Conservation (phyloP, 2,888 invertebrate genomes). For the Stenurella melanura region DNA sequence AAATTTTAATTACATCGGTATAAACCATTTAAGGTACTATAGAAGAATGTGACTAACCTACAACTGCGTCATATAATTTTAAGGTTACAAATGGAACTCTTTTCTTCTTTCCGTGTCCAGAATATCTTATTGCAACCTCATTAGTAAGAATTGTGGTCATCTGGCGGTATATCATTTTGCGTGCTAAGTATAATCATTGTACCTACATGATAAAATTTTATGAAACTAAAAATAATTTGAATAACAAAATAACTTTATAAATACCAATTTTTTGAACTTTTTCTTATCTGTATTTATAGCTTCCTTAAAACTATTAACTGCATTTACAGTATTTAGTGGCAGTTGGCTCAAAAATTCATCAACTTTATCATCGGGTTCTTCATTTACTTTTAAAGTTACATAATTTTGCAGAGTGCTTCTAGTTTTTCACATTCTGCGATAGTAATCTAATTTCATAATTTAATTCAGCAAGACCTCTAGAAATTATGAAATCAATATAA, state of each 20-base stretch:
- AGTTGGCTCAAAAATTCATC: not conserved
- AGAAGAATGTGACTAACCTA: not conserved
- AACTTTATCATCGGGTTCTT: not conserved
- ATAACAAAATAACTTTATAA: not conserved
- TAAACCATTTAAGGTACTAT: not conserved
- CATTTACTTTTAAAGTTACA: constrained; percentile 5
- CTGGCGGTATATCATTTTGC: not conserved
- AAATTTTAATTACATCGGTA: too few relatives aligned
- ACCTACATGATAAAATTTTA: not conserved
- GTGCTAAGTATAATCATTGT: constrained; percentile 6
- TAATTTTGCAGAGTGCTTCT: not conserved
- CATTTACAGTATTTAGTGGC: not conserved
- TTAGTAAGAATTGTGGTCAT: not conserved
- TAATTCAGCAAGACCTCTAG: not conserved
- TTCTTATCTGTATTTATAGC: not conserved
- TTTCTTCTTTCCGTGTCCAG: constrained; percentile 2
- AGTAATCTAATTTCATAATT: not conserved
- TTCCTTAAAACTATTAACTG: not conserved
- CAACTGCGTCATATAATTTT: not conserved
- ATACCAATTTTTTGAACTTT: constrained; percentile 4
- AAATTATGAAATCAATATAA: not conserved
- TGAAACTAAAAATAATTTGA: not conserved
- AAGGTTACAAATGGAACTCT: not conserved
- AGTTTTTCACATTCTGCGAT: not conserved
- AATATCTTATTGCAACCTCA: not conserved